Evolutionary conservation across 2,113 vertebrate species (phyloP).

Genomic region (Pyrgilauda ruficollis): DNA sequence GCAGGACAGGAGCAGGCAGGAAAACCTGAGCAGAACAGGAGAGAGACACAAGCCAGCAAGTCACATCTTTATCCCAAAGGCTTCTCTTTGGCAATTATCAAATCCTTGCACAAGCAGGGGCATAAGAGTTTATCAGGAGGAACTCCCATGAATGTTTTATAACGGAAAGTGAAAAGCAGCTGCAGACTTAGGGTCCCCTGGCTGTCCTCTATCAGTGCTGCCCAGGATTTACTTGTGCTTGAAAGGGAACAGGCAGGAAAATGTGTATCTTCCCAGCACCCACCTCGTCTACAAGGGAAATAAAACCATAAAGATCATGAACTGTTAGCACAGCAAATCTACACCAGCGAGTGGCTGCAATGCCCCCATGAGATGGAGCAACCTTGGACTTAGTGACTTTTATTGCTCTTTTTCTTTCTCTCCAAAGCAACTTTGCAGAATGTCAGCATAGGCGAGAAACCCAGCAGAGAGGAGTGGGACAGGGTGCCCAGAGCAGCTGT

Average conservation of each 20-base stretch:
- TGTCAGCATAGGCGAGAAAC: fast-evolving
- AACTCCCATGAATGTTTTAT: slow-evolving; percentile 12
- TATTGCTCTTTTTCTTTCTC: not conserved
- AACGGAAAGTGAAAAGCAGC: not conserved
- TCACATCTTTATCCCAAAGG: not conserved
- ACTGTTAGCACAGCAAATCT: not conserved
- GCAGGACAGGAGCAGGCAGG: not conserved
- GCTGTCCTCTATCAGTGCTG: not conserved
- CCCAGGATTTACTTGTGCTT: not conserved
- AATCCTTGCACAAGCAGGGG: slow-evolving; percentile 25
- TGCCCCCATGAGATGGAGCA: not conserved
- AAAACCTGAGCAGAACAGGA: not conserved
- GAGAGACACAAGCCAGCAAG: not conserved
- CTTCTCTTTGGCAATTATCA: not conserved
- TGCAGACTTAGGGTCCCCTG: not conserved
- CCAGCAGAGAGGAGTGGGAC: not conserved
- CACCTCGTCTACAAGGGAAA: not conserved
- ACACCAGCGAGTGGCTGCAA: fast-evolving
- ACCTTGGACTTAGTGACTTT: slow-evolving; percentile 32
- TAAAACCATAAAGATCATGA: not conserved
- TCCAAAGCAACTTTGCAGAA: not conserved
- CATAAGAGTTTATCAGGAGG: not conserved
- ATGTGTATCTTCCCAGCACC: fast-evolving
- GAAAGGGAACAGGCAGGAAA: not conserved
- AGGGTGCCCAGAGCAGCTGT: not conserved